Evolutionary conservation across 1,140 invertebrate genomes (phyloP), one percentile per base, ranked within the genome.

Genomic region (Apis mellifera): DNA sequence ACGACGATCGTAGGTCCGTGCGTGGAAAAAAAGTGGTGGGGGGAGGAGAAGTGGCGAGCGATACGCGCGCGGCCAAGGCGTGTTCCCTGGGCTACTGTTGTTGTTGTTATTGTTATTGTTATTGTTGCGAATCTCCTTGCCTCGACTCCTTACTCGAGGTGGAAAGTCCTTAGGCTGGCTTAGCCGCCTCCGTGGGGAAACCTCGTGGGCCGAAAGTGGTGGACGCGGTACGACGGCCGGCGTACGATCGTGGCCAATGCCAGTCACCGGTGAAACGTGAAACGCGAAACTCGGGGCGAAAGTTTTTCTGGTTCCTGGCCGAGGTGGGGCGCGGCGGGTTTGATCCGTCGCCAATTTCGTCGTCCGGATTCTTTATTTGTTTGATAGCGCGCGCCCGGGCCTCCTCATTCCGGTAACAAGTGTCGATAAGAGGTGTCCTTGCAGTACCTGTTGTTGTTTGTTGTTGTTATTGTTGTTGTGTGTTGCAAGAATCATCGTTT

Each of bases 221-320:
- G 52, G 80, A 83, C 65, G n/a, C 66, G 69, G 52, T 71, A 73
- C 65, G 42, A 59, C 21, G 64, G 78, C 57, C 23, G 54, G 17
- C 3, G 32, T 42, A 23, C 69, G 81, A 60, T 65, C 83, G 64
- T 77, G 73, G 60, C 81, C 78, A 82, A 85, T 90, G 86, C 86
- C 89, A 92, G 90, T 92, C 89, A 90, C 86, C 91, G 85, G 90
- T 91, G 89, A 92, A 91, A 91, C 90, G 89, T 89, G 85, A 92
- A 92, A 90, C 90, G 85, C 86, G 84, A 89, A 90, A 90, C 88
- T 86, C 32, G 32, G 75, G 87, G 89, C 87, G 90, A 91, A 91
- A 92, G 90, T 91, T 42, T 42, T 42, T 42, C 32, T 32, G 32
- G 32, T 32, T 32, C 32, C 32, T 32, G 32, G 32, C 32, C 32